Evolutionary conservation across 2,888 invertebrate genomes (phyloP), one percentile per base, ranked within the genome.

Genomic region (Parnassius glacialis): DNA sequence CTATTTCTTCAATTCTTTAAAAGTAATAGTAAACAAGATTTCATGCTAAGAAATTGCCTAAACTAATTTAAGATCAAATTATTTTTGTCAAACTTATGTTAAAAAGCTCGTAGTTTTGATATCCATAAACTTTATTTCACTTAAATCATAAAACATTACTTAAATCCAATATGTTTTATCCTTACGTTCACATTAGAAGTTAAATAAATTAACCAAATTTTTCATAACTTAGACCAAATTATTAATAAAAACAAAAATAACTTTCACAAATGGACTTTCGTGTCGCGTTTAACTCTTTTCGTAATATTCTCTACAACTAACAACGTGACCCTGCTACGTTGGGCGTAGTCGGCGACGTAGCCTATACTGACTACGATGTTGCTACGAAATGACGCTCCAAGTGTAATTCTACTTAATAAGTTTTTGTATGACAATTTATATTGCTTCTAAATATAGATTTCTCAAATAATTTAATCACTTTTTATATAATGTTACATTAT

Each of bases 351-450:
- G 20, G 20, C 1, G 3, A 0, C 44, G 45, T 55, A 55, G 45
- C 45, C 0, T 10, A 2, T 16, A 55, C 45, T 55, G 53, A 20
- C 44, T 55, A 44, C 54, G 55, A 13, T 41, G 51, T 47, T 44
- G 50, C 55, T 55, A 55, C 54, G 54, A 44, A 9, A n/a, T 11
- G 1, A 7, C n/a, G 12, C 48, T 48, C n/a, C 12, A 48, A 0
- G 48, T 1, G 2, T 11, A 44, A 44, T 7, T 3, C 25, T 7
- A 16, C 16, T 16, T 16, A 16, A 3, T 25, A 25, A 5, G 25
- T 25, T 7, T 25, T 25, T 25, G 25, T 25, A 25, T 25, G 25
- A 25, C 5, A 25, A 25, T 25, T 25, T 25, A 25, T 25, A 25
- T 25, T 25, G 25, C 25, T 25, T 25, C 5, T 7, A 25, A 25